Conservation (phyloP, 2,888 invertebrate genomes). For the Gastrophysa polygoni region DNA sequence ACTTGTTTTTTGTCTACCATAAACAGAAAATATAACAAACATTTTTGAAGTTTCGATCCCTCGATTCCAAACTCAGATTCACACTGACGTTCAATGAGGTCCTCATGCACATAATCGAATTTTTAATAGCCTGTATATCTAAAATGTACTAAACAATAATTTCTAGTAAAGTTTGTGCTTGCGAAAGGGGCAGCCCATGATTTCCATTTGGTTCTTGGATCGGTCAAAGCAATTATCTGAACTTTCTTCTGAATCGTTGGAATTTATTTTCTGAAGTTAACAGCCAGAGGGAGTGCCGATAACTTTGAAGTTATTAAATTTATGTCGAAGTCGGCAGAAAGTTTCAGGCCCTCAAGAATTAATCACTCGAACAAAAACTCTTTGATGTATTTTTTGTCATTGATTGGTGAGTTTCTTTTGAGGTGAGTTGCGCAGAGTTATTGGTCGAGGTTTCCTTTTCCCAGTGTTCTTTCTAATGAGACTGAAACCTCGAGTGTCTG, state of each 20-base stretch:
- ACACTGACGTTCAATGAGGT: no score
- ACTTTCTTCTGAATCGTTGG: constrained; percentile 18
- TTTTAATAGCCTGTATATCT: no score
- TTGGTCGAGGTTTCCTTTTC: constrained; percentile 8
- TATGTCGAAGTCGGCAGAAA: constrained; percentile 15
- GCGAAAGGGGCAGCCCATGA: background rate
- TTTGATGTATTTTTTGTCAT: constrained; percentile 32
- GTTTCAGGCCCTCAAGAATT: constrained; percentile 16
- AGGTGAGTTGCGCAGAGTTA: background rate
- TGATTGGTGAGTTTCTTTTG: constrained; percentile 18
- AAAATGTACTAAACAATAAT: no score
- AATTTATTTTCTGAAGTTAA: constrained; percentile 14
- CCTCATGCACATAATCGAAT: no score
- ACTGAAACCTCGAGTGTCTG: background rate
- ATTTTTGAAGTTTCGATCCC: no score
- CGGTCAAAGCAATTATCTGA: constrained; percentile 19
- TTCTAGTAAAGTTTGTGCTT: background rate
- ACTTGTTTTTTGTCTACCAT: no score
- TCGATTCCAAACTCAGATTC: no score
- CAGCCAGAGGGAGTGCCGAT: constrained; percentile 29
- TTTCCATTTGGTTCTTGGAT: background rate
- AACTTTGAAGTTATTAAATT: constrained; percentile 32
- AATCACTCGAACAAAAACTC: constrained; percentile 14
- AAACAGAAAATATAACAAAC: no score
- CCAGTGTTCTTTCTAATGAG: constrained; percentile 11